Conservation (phyloP, 2,888 invertebrate species). For the Osedax frankpressi region DNA sequence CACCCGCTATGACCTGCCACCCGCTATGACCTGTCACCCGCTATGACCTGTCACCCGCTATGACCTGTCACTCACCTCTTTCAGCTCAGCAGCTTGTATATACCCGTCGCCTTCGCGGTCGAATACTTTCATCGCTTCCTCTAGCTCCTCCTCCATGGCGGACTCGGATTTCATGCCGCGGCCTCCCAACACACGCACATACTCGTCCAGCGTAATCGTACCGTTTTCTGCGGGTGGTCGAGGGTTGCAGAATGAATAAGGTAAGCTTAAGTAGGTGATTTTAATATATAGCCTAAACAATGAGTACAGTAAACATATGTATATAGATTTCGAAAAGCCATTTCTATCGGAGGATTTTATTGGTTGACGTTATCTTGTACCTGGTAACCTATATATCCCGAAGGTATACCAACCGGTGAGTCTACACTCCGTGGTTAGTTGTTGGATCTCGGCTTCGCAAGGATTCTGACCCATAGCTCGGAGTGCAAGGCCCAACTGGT, state of each 20-base stretch:
- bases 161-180: constrained; percentile 22
- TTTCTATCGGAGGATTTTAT: no score
- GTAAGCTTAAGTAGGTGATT: no score
- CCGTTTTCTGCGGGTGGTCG: constrained; percentile 26
- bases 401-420: constrained; percentile 19
- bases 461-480: constrained; percentile 26
- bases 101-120: constrained; percentile 25
- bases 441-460: constrained; percentile 24
- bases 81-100: constrained; percentile 8
- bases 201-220: constrained; percentile 23
- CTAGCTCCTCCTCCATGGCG: constrained; percentile 25
- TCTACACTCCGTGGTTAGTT: constrained; percentile 16
- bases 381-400: no score
- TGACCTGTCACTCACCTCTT: no score
- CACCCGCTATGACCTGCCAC: no score
- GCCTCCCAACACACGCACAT: constrained; percentile 20
- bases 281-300: no score
- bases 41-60: no score
- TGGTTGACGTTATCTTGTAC: no score
- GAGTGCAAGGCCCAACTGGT: constrained; percentile 23
- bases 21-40: no score
- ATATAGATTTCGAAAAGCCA: no score
- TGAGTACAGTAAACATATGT: no score
- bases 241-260: no score
- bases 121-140: constrained; percentile 29